Conservation (phyloP, 2,113 vertebrate species). For the Syrmaticus mikado region DNA sequence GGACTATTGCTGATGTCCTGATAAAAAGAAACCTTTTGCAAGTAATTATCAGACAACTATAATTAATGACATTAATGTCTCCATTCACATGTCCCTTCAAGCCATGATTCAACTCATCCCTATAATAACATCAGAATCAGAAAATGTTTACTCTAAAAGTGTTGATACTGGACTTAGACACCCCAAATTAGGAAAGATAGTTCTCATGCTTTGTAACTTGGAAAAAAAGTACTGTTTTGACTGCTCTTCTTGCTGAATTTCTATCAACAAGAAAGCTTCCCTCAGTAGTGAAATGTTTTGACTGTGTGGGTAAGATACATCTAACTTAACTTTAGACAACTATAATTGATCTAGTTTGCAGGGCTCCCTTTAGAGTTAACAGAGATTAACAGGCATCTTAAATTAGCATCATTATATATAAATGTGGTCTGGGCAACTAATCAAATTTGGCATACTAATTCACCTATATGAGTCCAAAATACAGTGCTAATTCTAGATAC, state of each 20-base stretch:
- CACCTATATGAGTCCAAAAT: background rate
- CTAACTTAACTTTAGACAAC: constrained; percentile 26
- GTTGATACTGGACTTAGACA: background rate
- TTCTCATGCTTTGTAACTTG: background rate
- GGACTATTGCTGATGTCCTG: background rate
- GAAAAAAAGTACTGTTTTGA: background rate
- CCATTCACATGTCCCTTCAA: background rate
- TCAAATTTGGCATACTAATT: constrained; percentile 17
- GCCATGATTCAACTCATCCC: background rate
- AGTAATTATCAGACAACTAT: background rate
- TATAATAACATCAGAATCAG: background rate
- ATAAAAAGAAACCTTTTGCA: background rate
- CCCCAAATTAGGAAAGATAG: background rate
- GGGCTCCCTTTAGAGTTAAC: constrained; percentile 2
- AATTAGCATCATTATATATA: background rate
- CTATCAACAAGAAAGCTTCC: background rate
- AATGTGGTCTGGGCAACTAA: constrained; percentile 34
- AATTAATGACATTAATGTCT: background rate
- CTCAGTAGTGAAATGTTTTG: background rate
- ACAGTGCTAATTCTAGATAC: background rate
- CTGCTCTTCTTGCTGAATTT: background rate
- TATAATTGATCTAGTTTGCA: background rate
- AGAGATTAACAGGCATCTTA: background rate
- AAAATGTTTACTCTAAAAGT: background rate
- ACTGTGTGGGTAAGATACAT: background rate